phyloP scores from a whole-genome alignment of 1,140 invertebrate species.

The Apis florea region DNA sequence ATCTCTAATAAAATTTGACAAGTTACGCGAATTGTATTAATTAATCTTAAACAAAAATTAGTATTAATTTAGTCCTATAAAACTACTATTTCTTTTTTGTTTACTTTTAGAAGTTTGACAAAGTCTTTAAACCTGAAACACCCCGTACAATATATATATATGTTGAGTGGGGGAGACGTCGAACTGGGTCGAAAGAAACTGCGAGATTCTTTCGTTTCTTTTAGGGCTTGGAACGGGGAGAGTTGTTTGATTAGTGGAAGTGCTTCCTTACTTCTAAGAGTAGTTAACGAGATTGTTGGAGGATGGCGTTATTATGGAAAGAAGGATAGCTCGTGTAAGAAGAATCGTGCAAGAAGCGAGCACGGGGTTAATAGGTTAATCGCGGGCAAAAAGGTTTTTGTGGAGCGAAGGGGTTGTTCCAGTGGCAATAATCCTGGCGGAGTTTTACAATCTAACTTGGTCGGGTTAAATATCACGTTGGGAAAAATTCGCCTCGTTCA shows the following conservation, averaged over 20 bases:
- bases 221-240: not conserved
- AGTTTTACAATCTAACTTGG: constrained; percentile 33
- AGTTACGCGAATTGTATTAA: too few relatives aligned
- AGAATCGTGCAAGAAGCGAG: constrained; percentile 26
- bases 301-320: constrained; percentile 5
- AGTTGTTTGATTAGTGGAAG: not conserved
- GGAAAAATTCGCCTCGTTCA: not conserved
- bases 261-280: not conserved
- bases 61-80: too few relatives aligned
- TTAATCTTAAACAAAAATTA: too few relatives aligned
- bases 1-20: too few relatives aligned
- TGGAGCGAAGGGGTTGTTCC: not conserved
- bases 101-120: too few relatives aligned
- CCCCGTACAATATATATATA: not conserved
- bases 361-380: constrained; percentile 51
- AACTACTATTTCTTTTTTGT: too few relatives aligned
- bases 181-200: constrained; percentile 59
- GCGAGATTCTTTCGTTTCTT: not conserved
- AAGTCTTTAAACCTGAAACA: too few relatives aligned
- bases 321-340: not conserved
- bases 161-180: constrained; percentile 41
- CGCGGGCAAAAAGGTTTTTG: constrained; percentile 6
- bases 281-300: constrained; percentile 5
- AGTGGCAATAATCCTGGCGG: not conserved
- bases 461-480: not conserved